Base-by-base conservation (phyloP, 2,888 invertebrate species). In the Notodonta dromedarius region DNA sequence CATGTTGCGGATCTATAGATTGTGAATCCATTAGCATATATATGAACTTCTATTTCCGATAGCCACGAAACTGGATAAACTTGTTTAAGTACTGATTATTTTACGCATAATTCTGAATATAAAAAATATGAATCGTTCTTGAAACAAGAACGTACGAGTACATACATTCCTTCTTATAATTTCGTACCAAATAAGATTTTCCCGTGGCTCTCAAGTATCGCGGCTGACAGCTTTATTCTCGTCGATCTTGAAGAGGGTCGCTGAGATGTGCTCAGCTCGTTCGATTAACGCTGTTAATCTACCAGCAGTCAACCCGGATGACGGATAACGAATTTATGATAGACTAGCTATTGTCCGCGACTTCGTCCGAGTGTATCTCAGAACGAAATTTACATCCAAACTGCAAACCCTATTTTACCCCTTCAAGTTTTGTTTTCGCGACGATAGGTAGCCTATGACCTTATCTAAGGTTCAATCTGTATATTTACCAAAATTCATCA, bases 1-100 rank as follows among this genome's bases (percentile, higher is more conserved):
- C 68, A 66, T 51, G 58, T 9, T 48, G 62, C 12, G 62, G 65
- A 61, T 65, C 64, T 48, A 14, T n/a, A 13, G 57, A 57, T 35
- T 35, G 44, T 48, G 8, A 50, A 16, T 50, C n/a, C 5, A 46
- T 46, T 46, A 46, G 46, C n/a, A 46, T 46, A 46, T n/a, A 46
- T 46, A 46, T 5, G 13, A 11, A 46, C n/a, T n/a, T n/a, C 46
- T n/a, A 46, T n/a, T 46, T 46, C n/a, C n/a, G n/a, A 46, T 46
- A n/a, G n/a, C 44, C 35, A 35, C 5, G 35, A 35, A 35, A 35
- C 35, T 4, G 7, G 35, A 35, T n/a, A n/a, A 5, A 46, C 11
- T 11, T n/a, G n/a, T 13, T 44, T 12, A 46, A 11, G n/a, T n/a
- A n/a, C 46, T 44, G 44, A n/a, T 46, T 46, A n/a, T 46, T n/a